These are phyloP conservation scores for Amphiprion ocellaris DNA, from an alignment of 2,113 vertebrate species.

Conservation along the genomic window DNA sequence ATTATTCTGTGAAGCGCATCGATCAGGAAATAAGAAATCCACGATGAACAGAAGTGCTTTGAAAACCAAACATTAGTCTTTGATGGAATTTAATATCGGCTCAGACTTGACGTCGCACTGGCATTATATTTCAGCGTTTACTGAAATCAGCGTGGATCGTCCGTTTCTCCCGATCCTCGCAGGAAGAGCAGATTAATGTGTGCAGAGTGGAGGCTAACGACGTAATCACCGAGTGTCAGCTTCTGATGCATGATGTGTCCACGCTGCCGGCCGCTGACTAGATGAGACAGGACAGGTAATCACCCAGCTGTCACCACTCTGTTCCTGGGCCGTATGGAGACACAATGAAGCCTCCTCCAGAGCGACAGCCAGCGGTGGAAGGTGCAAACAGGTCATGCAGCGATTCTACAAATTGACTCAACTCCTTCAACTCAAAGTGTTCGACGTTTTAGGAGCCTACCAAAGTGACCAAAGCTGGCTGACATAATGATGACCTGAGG, in stretches of 20 bases:
- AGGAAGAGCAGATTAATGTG: conserved; percentile 69
- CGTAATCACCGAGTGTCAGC: conserved; percentile 72
- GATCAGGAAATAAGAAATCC: conserved; percentile 3
- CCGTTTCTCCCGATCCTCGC: conserved; percentile 44
- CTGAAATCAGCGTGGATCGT: conserved; percentile 44
- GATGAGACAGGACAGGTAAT: conserved; percentile 78
- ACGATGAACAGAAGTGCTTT: conserved; percentile 22
- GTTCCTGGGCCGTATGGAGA: conserved; percentile 56
- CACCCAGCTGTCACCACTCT: conserved; percentile 70
- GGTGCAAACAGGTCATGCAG: conserved; percentile 38
- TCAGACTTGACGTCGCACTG: conserved; percentile 38
- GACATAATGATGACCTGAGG: neutral
- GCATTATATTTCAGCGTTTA: conserved; percentile 60
- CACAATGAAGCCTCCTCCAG: conserved; percentile 42
- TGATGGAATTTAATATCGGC: conserved; percentile 55
- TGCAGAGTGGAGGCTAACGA: conserved; percentile 65
- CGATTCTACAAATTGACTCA: conserved; percentile 34
- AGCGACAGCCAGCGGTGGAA: conserved; percentile 45
- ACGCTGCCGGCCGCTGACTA: conserved; percentile 64
- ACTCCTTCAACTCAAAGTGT: conserved; percentile 17
- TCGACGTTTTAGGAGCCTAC: neutral
- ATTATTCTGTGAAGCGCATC: conserved; percentile 10
- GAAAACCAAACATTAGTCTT: conserved; percentile 58
- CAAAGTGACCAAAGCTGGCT: neutral
- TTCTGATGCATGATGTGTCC: conserved; percentile 71